phyloP scores from a whole-genome alignment of 2,888 invertebrate species.

The Hyles lineata region DNA sequence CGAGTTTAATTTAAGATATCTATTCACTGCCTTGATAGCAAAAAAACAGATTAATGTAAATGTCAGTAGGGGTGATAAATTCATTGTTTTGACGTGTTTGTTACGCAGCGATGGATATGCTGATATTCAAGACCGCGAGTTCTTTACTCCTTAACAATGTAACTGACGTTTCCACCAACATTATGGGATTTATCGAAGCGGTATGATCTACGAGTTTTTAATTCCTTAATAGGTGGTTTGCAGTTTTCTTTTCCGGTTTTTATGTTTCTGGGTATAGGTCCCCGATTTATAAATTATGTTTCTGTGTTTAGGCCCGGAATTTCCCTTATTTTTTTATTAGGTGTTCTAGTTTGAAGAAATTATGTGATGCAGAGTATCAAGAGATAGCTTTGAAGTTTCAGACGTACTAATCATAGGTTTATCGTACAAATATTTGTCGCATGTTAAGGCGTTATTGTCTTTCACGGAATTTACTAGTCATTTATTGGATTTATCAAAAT shows the following conservation, averaged over 20 bases:
- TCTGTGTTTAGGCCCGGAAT: too few relatives aligned
- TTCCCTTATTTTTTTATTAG: neutral
- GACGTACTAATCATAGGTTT: too few relatives aligned
- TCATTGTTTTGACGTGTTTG: slow-evolving; percentile 23
- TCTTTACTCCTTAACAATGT: slow-evolving; percentile 22
- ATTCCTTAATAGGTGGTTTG: neutral
- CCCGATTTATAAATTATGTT: neutral
- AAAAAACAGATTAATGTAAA: slow-evolving; percentile 18
- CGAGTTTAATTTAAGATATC: slow-evolving; percentile 10
- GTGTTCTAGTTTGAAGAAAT: too few relatives aligned
- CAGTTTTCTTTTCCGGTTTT: neutral
- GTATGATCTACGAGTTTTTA: neutral
- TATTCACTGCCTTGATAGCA: neutral
- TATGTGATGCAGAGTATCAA: too few relatives aligned
- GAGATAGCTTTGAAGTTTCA: too few relatives aligned
- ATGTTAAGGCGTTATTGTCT: too few relatives aligned
- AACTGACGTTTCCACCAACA: slow-evolving; percentile 9
- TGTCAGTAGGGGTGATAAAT: slow-evolving; percentile 7
- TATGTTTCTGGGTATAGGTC: neutral
- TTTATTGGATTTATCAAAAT: too few relatives aligned
- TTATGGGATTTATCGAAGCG: slow-evolving; percentile 26
- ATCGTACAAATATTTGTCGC: too few relatives aligned
- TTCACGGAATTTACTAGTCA: too few relatives aligned
- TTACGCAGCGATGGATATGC: slow-evolving; percentile 20
- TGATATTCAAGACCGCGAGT: neutral